Evolutionary conservation across 1,140 invertebrate genomes (phyloP), one percentile per base, ranked within the genome.

Genomic region (Calliphora vicina): DNA sequence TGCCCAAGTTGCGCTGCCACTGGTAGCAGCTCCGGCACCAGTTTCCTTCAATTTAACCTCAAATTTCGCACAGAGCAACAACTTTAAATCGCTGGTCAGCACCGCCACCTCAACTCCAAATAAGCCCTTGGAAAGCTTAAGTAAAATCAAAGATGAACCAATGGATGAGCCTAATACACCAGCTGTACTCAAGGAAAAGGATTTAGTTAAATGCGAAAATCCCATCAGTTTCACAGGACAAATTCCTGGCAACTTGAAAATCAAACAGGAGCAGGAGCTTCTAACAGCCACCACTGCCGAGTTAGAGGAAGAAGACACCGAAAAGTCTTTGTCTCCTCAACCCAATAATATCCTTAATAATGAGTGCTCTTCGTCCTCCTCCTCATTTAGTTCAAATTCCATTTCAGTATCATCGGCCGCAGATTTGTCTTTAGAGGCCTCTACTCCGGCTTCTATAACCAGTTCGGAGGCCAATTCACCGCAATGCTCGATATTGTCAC

Each of bases 401-500:
- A 89, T 87, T 76, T 88, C 87, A 12, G 84, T 89, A 12, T 89
- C 88, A 17, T 88, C 88, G 13, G 88, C 88, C 0, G 88, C 88
- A 1, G 88, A 89, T 86, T 85, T 89, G 23, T 89, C 88, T 9
- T 81, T 89, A 76, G 88, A 89, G 83, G 87, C 88, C 0, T 89
- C 88, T 4, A 89, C 88, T 20, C 87, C 88, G 0, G 86, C 88
- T 1, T 86, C 87, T 23, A 83, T 85, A 9, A 85, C 84, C 10
- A 86, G 86, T 12, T 87, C 85, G 2, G 82, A 85, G 12, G 84
- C 85, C 0, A 82, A 85, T 1, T 86, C 85, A 9, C 57, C 17
- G 57, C 67, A 67, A 1, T 82, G 80, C 1, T 82, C 81, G 12
- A 45, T 80, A 26, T 61, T 74, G 29, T 80, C 81, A 23, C 82